Percentiles rank a stretch among this genome's conserved stretches.
Evolutionary conservation across 2,797 vertebrate genomes (phyloP).

Genomic region (Typhlichthys eigenmanni): DNA sequence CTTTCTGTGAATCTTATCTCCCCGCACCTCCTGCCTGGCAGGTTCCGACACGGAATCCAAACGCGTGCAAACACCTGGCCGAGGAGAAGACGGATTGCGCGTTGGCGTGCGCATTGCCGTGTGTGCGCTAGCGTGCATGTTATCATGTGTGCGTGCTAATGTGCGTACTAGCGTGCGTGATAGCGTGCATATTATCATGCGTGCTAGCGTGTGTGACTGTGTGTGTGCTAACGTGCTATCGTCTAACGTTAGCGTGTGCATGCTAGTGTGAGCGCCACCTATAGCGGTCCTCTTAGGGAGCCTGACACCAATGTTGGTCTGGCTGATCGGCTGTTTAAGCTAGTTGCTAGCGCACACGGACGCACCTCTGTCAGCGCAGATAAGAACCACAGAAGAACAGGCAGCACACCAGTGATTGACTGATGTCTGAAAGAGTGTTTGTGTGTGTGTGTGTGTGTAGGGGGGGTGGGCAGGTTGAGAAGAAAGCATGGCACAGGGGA

Average conservation of each 20-base stretch:
- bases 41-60: neutral
- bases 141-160: too few species aligned
- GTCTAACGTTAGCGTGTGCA: too few species aligned
- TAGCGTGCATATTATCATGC: too few species aligned
- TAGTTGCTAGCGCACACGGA: constrained; percentile 44
- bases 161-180: too few species aligned
- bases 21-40: neutral
- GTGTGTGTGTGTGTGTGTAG: constrained; percentile 19
- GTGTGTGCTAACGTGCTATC: too few species aligned
- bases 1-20: constrained; percentile 26
- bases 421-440: constrained; percentile 37
- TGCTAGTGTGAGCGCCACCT: too few species aligned
- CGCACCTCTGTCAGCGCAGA: constrained; percentile 68
- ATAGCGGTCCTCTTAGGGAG: constrained; percentile 23
- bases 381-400: constrained; percentile 58
- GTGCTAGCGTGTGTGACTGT: too few species aligned
- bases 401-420: constrained; percentile 48
- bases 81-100: neutral
- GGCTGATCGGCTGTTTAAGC: constrained; percentile 67
- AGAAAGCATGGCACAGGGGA: neutral
- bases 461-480: neutral
- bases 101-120: neutral
- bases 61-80: constrained; percentile 13
- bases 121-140: too few species aligned
- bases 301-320: constrained; percentile 24